Conservation (phyloP, 2,797 vertebrate species). For the Strix occidentalis region DNA sequence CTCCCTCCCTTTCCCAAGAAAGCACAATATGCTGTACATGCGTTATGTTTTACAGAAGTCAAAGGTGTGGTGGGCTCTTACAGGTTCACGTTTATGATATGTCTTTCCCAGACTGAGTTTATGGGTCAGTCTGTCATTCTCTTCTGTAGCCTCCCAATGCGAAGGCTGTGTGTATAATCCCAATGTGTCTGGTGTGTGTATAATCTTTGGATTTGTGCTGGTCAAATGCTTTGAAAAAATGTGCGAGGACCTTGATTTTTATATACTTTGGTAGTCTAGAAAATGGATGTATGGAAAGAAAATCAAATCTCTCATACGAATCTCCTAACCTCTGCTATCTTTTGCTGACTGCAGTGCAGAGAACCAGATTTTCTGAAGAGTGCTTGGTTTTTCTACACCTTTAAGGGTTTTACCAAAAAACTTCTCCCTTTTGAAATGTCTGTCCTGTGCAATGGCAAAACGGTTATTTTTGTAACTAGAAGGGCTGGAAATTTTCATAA, state of each 20-base stretch:
- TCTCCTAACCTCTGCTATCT: background rate
- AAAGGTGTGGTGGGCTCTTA: background rate
- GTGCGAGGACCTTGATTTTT: background rate
- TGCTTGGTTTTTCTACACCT: background rate
- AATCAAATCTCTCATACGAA: background rate
- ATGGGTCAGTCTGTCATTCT: background rate
- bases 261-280: background rate
- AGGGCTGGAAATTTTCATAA: background rate
- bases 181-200: no score
- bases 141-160: background rate
- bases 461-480: background rate
- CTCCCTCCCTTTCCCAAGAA: background rate
- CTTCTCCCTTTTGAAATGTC: background rate
- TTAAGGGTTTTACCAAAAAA: background rate
- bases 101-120: background rate
- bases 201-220: background rate
- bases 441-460: background rate
- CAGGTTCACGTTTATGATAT: rapidly evolving
- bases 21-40: background rate
- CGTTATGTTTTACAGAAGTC: background rate
- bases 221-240: background rate
- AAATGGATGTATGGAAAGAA: background rate
- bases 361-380: background rate
- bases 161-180: no score
- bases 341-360: background rate